Percentiles rank a stretch among this genome's conserved stretches.
Conservation (phyloP, 2,888 invertebrate species). For the Habrosyne pyritoides region DNA sequence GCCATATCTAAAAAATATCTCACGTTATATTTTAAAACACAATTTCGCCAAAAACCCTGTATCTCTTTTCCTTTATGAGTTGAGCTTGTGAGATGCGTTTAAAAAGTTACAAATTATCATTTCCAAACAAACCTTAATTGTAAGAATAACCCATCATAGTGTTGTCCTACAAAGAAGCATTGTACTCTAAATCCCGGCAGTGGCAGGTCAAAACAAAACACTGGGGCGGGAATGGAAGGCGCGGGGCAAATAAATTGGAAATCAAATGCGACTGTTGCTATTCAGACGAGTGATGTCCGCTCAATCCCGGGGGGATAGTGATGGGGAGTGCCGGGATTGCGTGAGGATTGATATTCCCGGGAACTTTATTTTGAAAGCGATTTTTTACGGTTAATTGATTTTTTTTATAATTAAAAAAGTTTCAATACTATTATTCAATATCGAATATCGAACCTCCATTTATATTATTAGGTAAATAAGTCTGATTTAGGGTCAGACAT, state of each 20-base stretch:
- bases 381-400: background rate
- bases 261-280: slow-evolving; percentile 57
- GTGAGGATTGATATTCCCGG: slow-evolving; percentile 27
- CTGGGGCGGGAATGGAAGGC: slow-evolving; percentile 40
- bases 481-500: no score
- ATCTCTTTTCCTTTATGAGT: no score
- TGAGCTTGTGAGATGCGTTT: no score
- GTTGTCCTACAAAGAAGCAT: background rate
- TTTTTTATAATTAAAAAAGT: background rate
- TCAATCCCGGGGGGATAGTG: slow-evolving; percentile 62
- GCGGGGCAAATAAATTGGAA: slow-evolving; percentile 65
- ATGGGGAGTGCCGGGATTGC: slow-evolving; percentile 38
- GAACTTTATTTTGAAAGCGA: slow-evolving; percentile 19
- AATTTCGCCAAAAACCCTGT: no score
- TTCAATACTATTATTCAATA: no score
- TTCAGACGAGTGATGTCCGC: slow-evolving; percentile 42
- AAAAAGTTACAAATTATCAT: no score
- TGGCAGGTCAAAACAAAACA: slow-evolving; percentile 51
- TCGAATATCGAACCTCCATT: no score
- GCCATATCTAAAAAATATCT: no score
- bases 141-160: background rate
- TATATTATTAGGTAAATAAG: no score
- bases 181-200: slow-evolving; percentile 20
- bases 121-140: background rate
- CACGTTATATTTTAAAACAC: no score